phyloP scores from a whole-genome alignment of 2,113 vertebrate genomes.

The Progne subis region DNA sequence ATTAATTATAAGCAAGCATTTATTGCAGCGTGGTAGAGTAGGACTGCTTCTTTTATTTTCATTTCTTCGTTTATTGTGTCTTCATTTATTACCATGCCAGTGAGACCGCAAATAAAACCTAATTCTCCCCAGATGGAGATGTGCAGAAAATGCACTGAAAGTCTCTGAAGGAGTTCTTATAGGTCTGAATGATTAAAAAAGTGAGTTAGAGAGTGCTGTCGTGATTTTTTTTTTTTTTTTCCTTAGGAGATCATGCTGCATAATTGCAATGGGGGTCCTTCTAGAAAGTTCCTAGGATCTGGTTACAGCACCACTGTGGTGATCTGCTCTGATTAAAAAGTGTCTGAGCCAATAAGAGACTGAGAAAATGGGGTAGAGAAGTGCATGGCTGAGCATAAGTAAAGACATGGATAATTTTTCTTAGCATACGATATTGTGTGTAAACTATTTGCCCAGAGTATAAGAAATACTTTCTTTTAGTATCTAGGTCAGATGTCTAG shows the following conservation, averaged over 20 bases:
- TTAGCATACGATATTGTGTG: not conserved
- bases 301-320: not conserved
- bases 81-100: not conserved
- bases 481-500: not conserved
- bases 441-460: not conserved
- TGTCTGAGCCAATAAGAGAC: not conserved
- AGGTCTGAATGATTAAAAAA: not conserved
- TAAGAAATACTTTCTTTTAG: not conserved
- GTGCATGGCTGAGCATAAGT: not conserved
- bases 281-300: not conserved
- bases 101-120: not conserved
- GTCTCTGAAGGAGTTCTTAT: not conserved
- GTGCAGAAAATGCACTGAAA: not conserved
- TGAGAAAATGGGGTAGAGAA: not conserved
- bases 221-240: too few species aligned
- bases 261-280: not conserved
- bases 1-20: not conserved
- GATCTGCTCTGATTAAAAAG: not conserved
- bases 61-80: not conserved
- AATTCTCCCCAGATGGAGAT: not conserved
- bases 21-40: not conserved
- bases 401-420: not conserved
- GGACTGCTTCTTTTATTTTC: too few species aligned
- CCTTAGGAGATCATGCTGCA: not conserved
- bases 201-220: not conserved